These are phyloP conservation scores for Heliconius aoede DNA, from an alignment of 2,888 invertebrate genomes.

Conservation along the genomic window DNA sequence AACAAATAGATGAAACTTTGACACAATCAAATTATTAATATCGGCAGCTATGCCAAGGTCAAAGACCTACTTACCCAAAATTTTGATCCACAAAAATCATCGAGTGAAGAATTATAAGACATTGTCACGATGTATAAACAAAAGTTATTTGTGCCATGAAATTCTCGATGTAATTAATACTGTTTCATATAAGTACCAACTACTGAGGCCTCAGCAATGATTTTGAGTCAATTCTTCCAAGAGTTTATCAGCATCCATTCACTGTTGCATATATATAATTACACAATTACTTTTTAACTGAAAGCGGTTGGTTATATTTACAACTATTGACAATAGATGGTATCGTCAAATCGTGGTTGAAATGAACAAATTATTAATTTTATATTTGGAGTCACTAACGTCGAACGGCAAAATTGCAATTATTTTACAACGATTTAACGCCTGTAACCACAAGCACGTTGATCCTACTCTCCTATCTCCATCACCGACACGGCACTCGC, in stretches of 20 bases:
- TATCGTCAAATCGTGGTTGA: constrained; percentile 2
- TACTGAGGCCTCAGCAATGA: constrained; percentile 24
- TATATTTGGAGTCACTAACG: not conserved
- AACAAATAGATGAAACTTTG: not conserved
- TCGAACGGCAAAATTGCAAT: constrained; percentile 38
- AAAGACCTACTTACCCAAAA: constrained; percentile 89
- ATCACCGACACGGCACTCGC: constrained; percentile 27
- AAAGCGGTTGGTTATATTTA: constrained; percentile 20
- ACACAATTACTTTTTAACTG: constrained; percentile 34
- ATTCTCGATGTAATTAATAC: constrained; percentile 35
- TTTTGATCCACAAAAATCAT: constrained; percentile 89
- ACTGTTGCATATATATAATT: constrained; percentile 40
- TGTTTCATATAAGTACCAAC: constrained; percentile 18
- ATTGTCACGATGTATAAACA: constrained; percentile 67
- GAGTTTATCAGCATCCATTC: constrained; percentile 43
- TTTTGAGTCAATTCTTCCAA: constrained; percentile 32
- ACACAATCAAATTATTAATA: not conserved
- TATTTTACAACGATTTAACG: constrained; percentile 35
- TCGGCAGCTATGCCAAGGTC: constrained; percentile 48
- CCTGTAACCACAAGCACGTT: constrained; percentile 45
- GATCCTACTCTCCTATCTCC: constrained; percentile 36
- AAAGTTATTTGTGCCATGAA: constrained; percentile 45
- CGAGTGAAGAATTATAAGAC: constrained; percentile 85
- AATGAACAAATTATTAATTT: constrained; percentile 20
- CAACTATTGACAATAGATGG: constrained; percentile 22